Percentiles rank a stretch among this genome's conserved stretches.
Conservation (phyloP, 2,113 vertebrate species). For the Neogale vison region DNA sequence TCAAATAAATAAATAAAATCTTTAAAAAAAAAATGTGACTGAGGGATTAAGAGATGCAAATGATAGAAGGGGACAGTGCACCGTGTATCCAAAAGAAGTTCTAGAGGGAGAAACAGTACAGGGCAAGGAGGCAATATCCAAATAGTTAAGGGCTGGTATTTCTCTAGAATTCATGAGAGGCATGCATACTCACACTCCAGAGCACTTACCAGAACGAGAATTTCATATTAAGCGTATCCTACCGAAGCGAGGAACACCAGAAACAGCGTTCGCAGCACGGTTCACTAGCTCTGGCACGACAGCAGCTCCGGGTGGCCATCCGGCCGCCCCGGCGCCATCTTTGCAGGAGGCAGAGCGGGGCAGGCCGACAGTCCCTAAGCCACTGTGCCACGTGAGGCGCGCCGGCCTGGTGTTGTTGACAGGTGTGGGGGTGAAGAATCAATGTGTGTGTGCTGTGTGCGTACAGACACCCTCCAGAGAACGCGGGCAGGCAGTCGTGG, state of each 20-base stretch:
- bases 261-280: too few species aligned
- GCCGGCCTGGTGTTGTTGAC: fast-evolving
- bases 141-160: background rate
- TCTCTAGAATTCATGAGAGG: background rate
- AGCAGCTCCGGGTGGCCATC: too few species aligned
- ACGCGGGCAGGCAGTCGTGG: fast-evolving
- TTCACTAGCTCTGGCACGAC: fast-evolving
- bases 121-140: background rate
- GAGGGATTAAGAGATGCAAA: background rate
- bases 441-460: fast-evolving
- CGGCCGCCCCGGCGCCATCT: too few species aligned
- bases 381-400: fast-evolving
- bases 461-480: fast-evolving
- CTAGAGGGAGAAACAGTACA: background rate
- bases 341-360: too few species aligned
- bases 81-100: background rate
- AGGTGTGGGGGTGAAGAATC: fast-evolving
- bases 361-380: too few species aligned
- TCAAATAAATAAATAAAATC: too few species aligned
- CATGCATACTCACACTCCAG: background rate
- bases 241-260: too few species aligned
- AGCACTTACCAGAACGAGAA: background rate
- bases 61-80: background rate
- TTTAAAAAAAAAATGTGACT: too few species aligned
- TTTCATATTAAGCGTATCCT: too few species aligned